A percentile compares a stretch with the other conserved stretches of the same genome.
These are phyloP conservation scores for Halcyon chelicuti DNA, from an alignment of 2,797 vertebrate genomes.

Conservation along the genomic window DNA sequence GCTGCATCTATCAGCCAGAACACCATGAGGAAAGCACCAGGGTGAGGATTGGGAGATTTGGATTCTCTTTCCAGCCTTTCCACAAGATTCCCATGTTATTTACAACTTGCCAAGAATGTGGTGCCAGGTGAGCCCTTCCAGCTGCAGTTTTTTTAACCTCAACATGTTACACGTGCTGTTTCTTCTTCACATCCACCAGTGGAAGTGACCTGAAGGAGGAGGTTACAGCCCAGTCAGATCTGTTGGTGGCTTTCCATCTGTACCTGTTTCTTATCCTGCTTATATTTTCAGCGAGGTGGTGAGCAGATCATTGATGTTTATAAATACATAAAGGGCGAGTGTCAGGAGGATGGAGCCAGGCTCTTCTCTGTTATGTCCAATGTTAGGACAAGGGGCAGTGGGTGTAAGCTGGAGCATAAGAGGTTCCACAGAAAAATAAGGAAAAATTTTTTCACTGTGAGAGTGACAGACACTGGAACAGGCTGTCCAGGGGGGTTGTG, in stretches of 20 bases:
- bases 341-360: no score
- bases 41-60: not conserved
- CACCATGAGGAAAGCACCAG: not conserved
- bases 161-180: not conserved
- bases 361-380: no score
- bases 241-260: not conserved
- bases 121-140: not conserved
- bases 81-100: not conserved
- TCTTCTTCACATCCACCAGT: not conserved
- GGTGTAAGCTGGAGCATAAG: no score
- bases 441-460: no score
- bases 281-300: not conserved
- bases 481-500: no score
- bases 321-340: no score
- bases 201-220: not conserved
- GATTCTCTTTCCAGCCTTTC: not conserved
- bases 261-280: not conserved
- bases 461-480: no score
- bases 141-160: not conserved
- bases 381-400: no score
- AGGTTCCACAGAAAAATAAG: no score
- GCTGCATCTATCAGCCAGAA: not conserved
- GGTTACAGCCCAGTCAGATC: not conserved
- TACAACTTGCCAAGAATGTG: accelerated
- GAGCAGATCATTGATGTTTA: not conserved